These are phyloP conservation scores for Gobio gobio DNA, from an alignment of 2,113 vertebrate species.

Conservation along the genomic window DNA sequence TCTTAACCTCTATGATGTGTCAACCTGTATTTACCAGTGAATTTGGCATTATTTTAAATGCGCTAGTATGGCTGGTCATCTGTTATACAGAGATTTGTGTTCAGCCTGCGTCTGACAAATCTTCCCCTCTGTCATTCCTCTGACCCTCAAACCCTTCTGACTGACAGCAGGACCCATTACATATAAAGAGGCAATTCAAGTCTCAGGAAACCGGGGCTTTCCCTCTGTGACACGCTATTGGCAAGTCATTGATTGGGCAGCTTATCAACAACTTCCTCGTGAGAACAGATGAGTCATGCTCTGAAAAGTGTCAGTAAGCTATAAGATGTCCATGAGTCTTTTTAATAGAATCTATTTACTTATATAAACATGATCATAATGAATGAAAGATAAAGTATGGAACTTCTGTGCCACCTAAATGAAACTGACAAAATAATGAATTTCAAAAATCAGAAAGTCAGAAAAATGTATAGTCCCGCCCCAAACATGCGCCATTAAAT, in stretches of 20 bases:
- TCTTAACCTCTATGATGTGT: neutral
- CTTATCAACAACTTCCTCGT: constrained; percentile 27
- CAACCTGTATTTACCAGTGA: neutral
- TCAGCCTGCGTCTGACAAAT: constrained; percentile 23
- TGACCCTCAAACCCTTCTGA: neutral
- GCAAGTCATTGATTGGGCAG: constrained; percentile 26
- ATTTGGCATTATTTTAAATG: neutral
- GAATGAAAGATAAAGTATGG: neutral
- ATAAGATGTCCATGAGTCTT: neutral
- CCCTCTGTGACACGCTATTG: constrained; percentile 29
- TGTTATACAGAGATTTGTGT: constrained; percentile 27
- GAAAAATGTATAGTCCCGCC: no score
- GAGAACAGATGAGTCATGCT: constrained; percentile 6
- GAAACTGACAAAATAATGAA: no score
- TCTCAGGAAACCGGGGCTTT: neutral
- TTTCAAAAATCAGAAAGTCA: no score
- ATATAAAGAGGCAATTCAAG: constrained; percentile 3
- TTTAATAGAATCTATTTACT: neutral
- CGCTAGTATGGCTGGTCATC: constrained; percentile 10
- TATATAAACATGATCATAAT: neutral
- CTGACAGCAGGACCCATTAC: constrained; percentile 24
- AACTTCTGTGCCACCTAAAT: neutral
- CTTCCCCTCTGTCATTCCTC: neutral
- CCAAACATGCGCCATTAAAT: no score
- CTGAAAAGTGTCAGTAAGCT: neutral